Conservation (phyloP, 2,797 vertebrate genomes). For the Eulemur rubriventer region DNA sequence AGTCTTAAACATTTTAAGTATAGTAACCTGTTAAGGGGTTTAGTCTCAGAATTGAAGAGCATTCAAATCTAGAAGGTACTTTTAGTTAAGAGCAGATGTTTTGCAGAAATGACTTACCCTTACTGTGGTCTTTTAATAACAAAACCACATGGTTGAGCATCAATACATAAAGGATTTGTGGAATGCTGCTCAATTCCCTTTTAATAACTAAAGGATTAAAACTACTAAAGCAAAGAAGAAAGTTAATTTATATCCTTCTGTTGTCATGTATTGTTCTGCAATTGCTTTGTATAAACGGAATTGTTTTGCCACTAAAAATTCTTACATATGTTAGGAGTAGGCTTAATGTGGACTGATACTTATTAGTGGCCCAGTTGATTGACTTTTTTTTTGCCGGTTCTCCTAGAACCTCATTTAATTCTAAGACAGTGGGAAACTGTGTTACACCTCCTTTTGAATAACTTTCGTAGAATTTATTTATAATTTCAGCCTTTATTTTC, state of each 20-base stretch:
- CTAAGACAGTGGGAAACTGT: neutral
- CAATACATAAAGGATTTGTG: neutral
- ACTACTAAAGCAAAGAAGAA: neutral
- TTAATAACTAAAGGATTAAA: neutral
- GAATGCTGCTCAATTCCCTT: neutral
- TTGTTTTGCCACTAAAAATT: neutral
- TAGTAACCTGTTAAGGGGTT: neutral
- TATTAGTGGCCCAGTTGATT: neutral
- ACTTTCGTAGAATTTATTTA: neutral
- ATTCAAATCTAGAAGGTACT: neutral
- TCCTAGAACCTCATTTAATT: neutral
- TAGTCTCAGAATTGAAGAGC: neutral
- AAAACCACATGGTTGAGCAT: neutral
- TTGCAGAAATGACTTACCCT: neutral
- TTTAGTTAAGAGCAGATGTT: neutral
- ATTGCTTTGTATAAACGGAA: neutral
- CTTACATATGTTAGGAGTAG: neutral
- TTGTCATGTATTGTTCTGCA: neutral
- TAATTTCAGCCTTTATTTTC: neutral
- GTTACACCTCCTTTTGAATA: neutral
- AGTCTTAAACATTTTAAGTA: neutral
- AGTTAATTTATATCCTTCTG: neutral
- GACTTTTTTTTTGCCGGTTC: neutral
- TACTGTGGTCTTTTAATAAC: neutral
- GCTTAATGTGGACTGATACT: neutral